A percentile compares a stretch with the other conserved stretches of the same genome.
These are phyloP conservation scores for Lacerta viridis DNA, from an alignment of 2,797 vertebrate species.

Conservation along the genomic window DNA sequence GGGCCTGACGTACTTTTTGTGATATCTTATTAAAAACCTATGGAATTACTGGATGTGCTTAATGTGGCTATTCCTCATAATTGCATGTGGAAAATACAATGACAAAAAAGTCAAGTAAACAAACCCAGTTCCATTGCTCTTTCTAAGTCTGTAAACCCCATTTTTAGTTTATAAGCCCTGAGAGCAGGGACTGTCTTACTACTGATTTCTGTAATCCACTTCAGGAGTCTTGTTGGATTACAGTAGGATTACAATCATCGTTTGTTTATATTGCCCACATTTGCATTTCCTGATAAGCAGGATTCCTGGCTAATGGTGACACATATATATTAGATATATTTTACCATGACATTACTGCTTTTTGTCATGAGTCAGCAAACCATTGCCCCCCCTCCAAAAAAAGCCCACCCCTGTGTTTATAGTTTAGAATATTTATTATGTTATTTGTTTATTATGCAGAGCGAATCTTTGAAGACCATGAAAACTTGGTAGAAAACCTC, in stretches of 20 bases:
- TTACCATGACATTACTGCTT: background rate
- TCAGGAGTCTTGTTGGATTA: background rate
- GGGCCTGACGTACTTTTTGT: background rate
- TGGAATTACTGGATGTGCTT: background rate
- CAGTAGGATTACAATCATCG: background rate
- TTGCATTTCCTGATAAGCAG: too few species aligned
- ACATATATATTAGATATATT: background rate
- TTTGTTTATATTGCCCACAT: background rate
- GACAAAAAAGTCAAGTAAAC: background rate
- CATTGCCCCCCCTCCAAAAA: background rate
- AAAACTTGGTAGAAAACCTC: slow-evolving; percentile 98
- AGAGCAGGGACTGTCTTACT: background rate
- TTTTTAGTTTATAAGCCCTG: background rate
- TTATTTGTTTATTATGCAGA: slow-evolving; percentile 80
- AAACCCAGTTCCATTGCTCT: background rate
- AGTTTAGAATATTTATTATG: slow-evolving; percentile 4
- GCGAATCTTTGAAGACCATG: slow-evolving; percentile 97
- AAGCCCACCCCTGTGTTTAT: background rate
- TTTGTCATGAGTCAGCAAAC: background rate
- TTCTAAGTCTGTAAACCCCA: background rate
- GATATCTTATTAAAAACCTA: background rate
- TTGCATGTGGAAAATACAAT: background rate
- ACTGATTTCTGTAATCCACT: background rate
- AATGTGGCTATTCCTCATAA: background rate
- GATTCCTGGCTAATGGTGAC: too few species aligned